Conservation (phyloP, 1,140 invertebrate genomes). For the Lethocerus indicus region DNA sequence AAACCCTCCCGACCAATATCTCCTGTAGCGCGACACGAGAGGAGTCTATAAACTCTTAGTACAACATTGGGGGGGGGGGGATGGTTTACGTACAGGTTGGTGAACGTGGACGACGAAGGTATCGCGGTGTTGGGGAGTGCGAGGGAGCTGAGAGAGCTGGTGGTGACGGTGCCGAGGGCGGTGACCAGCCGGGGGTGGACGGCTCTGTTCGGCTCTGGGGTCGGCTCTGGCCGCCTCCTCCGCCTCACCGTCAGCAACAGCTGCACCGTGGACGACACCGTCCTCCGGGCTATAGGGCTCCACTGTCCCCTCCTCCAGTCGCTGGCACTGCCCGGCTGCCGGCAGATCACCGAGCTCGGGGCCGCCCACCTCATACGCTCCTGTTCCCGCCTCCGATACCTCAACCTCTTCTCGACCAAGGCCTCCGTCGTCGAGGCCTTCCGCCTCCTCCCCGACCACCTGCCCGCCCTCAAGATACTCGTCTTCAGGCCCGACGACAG, state of each 20-base stretch:
- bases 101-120: background rate
- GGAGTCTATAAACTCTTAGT: background rate
- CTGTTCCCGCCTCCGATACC: background rate
- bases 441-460: slow-evolving; percentile 1
- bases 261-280: slow-evolving; percentile 2
- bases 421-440: slow-evolving; percentile 1
- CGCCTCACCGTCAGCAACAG: background rate
- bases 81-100: background rate
- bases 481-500: slow-evolving; percentile 6
- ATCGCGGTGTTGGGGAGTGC: background rate
- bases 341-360: background rate
- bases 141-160: background rate
- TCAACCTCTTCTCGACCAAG: slow-evolving; percentile 8
- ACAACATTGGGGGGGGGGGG: background rate
- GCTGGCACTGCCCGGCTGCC: slow-evolving; percentile 2
- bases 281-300: background rate
- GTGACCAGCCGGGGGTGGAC: background rate
- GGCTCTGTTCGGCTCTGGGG: background rate
- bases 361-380: background rate
- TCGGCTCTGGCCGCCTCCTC: background rate
- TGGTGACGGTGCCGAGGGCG: slow-evolving; percentile 6
- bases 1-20: background rate
- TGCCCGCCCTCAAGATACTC: background rate
- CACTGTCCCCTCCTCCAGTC: background rate
- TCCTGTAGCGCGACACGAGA: background rate